Conservation (phyloP, 2,113 vertebrate genomes). For the Labeo rohita region DNA sequence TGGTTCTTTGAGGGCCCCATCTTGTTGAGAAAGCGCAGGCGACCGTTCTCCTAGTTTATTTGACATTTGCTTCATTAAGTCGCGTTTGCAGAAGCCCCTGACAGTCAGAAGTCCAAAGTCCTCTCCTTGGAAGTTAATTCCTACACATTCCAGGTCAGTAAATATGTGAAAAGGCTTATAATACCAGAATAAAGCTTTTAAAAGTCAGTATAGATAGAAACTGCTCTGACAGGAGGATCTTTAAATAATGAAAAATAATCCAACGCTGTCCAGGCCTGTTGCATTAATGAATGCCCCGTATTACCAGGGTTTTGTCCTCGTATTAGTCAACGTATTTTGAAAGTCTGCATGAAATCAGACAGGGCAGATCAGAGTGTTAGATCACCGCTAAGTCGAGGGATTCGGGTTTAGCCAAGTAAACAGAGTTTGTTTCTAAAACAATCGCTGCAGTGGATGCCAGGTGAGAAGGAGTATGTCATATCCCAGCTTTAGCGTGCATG, state of each 20-base stretch:
- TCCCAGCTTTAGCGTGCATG: slow-evolving; percentile 36
- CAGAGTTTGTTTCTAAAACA: slow-evolving; percentile 43
- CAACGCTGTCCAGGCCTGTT: slow-evolving; percentile 70
- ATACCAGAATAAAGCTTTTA: slow-evolving; percentile 70
- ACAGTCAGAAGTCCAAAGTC: background rate
- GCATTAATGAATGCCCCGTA: slow-evolving; percentile 78
- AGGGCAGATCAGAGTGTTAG: slow-evolving; percentile 18
- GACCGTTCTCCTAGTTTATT: background rate
- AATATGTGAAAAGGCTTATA: slow-evolving; percentile 73
- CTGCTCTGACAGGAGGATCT: slow-evolving; percentile 50
- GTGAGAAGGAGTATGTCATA: slow-evolving; percentile 39
- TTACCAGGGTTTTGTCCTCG: slow-evolving; percentile 72
- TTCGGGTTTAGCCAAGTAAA: slow-evolving; percentile 42
- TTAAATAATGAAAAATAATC: slow-evolving; percentile 78
- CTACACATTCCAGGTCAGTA: slow-evolving; percentile 67
- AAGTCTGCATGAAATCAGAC: slow-evolving; percentile 52
- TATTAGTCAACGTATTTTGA: slow-evolving; percentile 72
- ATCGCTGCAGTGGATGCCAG: slow-evolving; percentile 12
- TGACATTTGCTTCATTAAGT: background rate
- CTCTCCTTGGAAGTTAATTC: slow-evolving; percentile 63
- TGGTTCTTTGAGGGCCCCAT: background rate
- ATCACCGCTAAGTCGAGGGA: slow-evolving; percentile 16
- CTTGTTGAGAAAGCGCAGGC: background rate
- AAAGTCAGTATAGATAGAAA: slow-evolving; percentile 51
- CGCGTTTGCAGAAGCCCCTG: background rate